phyloP scores from a whole-genome alignment of 2,113 vertebrate species.

The Sterna hirundo region DNA sequence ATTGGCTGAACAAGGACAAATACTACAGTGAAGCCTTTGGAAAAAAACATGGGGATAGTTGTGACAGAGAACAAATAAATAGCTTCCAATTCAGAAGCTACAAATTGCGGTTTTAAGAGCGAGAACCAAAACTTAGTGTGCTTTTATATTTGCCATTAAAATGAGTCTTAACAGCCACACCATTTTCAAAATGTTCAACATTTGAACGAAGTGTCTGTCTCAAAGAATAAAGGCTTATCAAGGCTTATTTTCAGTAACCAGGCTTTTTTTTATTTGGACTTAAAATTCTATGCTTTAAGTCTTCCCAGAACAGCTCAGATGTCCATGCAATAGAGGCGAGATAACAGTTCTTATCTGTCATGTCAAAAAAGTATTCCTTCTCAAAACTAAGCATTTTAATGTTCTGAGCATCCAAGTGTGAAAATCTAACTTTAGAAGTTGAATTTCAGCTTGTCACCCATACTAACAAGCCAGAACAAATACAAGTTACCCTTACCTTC shows the following conservation, averaged over 20 bases:
- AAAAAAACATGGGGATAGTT: neutral
- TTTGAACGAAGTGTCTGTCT: neutral
- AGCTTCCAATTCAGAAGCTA: neutral
- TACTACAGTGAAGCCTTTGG: neutral
- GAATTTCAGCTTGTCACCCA: neutral
- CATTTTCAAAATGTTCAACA: neutral
- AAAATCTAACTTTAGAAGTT: neutral
- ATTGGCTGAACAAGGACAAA: neutral
- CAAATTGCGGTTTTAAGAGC: neutral
- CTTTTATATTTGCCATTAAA: neutral
- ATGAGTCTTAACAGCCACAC: neutral
- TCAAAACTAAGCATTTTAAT: neutral
- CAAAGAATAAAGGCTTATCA: neutral
- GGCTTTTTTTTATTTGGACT: neutral
- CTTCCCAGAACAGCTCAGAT: neutral
- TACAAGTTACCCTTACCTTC: constrained; percentile 77
- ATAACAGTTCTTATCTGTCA: neutral
- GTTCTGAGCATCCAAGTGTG: neutral
- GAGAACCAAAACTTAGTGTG: neutral
- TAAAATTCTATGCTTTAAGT: neutral
- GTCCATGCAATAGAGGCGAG: neutral
- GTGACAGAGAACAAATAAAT: neutral
- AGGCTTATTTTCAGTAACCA: neutral
- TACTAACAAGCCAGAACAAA: neutral
- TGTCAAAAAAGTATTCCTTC: neutral